A percentile compares a stretch with the other conserved stretches of the same genome.
These are phyloP conservation scores for Adelges cooleyi DNA, from an alignment of 1,140 invertebrate species.

Conservation along the genomic window DNA sequence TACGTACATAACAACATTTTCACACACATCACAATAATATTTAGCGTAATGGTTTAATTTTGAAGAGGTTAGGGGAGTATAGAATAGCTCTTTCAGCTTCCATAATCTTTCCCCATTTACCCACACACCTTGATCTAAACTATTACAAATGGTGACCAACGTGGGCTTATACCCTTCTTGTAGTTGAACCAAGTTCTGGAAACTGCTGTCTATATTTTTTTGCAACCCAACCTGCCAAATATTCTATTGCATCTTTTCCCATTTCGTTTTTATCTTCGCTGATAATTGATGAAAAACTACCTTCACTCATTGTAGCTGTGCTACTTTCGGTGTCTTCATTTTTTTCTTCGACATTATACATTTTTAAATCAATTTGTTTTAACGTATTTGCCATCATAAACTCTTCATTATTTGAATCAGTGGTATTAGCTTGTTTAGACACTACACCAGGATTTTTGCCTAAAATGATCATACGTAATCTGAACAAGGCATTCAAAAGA, in stretches of 20 bases:
- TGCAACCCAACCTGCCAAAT: background rate
- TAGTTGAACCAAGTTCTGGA: background rate
- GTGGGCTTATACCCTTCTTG: too few relatives aligned
- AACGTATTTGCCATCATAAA: background rate
- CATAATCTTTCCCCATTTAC: too few relatives aligned
- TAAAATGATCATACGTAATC: constrained; percentile 27
- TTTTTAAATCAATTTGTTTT: background rate
- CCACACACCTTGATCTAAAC: too few relatives aligned
- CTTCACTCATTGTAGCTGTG: background rate
- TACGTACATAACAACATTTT: too few relatives aligned
- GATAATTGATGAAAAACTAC: too few relatives aligned
- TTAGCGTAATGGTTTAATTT: too few relatives aligned
- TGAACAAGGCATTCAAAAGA: constrained; percentile 23
- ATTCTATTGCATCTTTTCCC: background rate
- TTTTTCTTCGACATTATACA: background rate
- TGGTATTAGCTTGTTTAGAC: constrained; percentile 9
- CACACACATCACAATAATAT: too few relatives aligned
- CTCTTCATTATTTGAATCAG: background rate
- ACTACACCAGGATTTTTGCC: constrained; percentile 30
- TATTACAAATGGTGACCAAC: too few relatives aligned
- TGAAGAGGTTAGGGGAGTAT: too few relatives aligned
- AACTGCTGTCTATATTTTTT: background rate
- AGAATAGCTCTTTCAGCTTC: too few relatives aligned
- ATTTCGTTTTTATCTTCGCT: background rate
- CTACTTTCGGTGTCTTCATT: background rate